These are phyloP conservation scores for Cheilosia scutellata DNA, from an alignment of 2,888 invertebrate genomes.

Conservation along the genomic window DNA sequence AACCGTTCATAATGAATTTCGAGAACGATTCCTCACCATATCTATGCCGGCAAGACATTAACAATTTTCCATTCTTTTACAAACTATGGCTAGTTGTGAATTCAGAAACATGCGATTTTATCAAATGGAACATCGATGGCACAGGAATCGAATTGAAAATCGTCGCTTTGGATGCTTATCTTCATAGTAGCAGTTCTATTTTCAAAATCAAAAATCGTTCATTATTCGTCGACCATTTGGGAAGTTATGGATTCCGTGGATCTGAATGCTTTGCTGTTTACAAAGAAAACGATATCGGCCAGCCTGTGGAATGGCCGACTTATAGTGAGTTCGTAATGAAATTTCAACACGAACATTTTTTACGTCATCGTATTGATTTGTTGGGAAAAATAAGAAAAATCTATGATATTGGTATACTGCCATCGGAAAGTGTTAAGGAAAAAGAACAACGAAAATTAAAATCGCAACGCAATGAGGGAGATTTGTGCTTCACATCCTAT, in stretches of 20 bases:
- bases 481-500: conserved; percentile 77
- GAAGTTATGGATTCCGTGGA: conserved; percentile 73
- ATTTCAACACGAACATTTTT: conserved; percentile 77
- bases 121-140: conserved; percentile 79
- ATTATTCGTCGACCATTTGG: conserved; percentile 76
- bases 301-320: background rate
- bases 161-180: conserved; percentile 77
- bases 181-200: conserved; percentile 77
- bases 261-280: background rate
- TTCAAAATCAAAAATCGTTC: conserved; percentile 78
- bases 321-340: conserved; percentile 76
- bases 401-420: background rate
- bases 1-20: conserved; percentile 1
- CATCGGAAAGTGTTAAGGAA: conserved; percentile 2
- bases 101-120: conserved; percentile 77
- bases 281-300: background rate
- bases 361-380: conserved; percentile 78
- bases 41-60: conserved; percentile 77
- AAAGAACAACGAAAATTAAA: background rate
- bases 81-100: conserved; percentile 78
- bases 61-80: conserved; percentile 78
- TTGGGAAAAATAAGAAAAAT: conserved; percentile 75
- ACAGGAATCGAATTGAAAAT: conserved; percentile 77
- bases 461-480: conserved; percentile 73
- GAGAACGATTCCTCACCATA: conserved; percentile 10